A percentile compares a stretch with the other conserved stretches of the same genome.
phyloP scores from a whole-genome alignment of 2,888 invertebrate genomes.

The Clistopyga incitator region DNA sequence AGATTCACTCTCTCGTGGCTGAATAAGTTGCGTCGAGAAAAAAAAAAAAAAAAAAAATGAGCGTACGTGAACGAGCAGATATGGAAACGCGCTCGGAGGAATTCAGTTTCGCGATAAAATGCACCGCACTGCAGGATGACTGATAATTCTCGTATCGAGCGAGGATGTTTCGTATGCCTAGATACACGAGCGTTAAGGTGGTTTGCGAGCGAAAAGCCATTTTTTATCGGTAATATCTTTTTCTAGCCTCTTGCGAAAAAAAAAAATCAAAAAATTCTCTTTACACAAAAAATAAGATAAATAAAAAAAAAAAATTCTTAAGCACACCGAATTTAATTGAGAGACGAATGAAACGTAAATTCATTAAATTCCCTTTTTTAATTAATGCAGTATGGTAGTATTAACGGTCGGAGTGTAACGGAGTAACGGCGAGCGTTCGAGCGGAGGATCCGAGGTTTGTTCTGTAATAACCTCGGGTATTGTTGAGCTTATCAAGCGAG shows the following conservation, averaged over 20 bases:
- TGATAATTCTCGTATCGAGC: conserved; percentile 79
- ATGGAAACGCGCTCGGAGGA: conserved; percentile 38
- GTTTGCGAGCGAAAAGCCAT: background rate
- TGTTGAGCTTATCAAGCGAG: conserved; percentile 84
- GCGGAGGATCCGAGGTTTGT: conserved; percentile 74
- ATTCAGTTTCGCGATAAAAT: conserved; percentile 62
- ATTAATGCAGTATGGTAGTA: background rate
- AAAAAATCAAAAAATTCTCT: too few relatives aligned
- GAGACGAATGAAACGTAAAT: background rate
- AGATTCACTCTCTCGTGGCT: conserved; percentile 28
- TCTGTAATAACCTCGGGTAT: conserved; percentile 82
- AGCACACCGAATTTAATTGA: too few relatives aligned
- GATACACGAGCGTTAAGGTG: conserved; percentile 6
- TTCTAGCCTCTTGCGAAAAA: too few relatives aligned
- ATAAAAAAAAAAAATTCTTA: too few relatives aligned
- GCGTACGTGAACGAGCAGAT: conserved; percentile 43
- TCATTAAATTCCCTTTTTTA: background rate
- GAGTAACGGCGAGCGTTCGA: conserved; percentile 75
- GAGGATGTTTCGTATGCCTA: conserved; percentile 76
- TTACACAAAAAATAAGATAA: too few relatives aligned
- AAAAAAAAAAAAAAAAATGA: too few relatives aligned
- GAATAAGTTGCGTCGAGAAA: conserved; percentile 67
- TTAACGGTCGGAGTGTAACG: conserved; percentile 73
- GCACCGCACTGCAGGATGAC: conserved; percentile 77
- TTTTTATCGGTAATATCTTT: background rate